Evolutionary conservation across 1,140 invertebrate genomes (phyloP), one percentile per base, ranked within the genome.

Genomic region (Stegodyphus mimosarum): DNA sequence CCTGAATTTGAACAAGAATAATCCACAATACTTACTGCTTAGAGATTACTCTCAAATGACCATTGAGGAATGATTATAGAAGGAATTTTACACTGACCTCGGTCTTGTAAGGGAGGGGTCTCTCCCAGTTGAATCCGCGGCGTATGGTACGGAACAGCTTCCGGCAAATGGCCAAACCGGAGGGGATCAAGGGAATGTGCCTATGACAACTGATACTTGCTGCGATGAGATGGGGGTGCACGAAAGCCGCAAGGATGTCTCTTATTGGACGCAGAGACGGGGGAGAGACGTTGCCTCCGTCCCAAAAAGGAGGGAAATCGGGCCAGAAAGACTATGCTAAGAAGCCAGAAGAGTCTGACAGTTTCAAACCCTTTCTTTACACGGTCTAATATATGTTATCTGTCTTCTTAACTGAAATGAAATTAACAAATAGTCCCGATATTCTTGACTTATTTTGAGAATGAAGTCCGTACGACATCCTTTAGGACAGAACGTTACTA

Each of bases 131-230:
- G 33, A 33, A 33, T 33, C 33, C 33, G 33, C 33, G 33, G 33
- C 33, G 33, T 33, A 33, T 33, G 33, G 33, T 33, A 33, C 33
- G 52, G 53, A 50, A 52, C 48, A 50, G 55, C 51, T 55, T 15
- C 69, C 69, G 78, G 70, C 78, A 81, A 60, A 50, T 72, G 66
- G 69, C 67, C 67, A 72, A 81, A 33, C 48, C 67, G 63, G 69
- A 81, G 55, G 53, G 70, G 15, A 71, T 72, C 51, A 50, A 72
- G 70, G 78, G 76, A 78, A 78, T 78, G 76, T 78, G 64, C 74
- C 33, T 78, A 78, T 78, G 76, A 78, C 60, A 78, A 69, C 66
- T 78, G 76, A 78, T 78, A 78, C 76, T 52, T 15, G 78, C 66
- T 33, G 33, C 33, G 33, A 33, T 33, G 33, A 33, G 55, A 64